Conservation (phyloP, 2,113 vertebrate species). For the Urocolius indicus region DNA sequence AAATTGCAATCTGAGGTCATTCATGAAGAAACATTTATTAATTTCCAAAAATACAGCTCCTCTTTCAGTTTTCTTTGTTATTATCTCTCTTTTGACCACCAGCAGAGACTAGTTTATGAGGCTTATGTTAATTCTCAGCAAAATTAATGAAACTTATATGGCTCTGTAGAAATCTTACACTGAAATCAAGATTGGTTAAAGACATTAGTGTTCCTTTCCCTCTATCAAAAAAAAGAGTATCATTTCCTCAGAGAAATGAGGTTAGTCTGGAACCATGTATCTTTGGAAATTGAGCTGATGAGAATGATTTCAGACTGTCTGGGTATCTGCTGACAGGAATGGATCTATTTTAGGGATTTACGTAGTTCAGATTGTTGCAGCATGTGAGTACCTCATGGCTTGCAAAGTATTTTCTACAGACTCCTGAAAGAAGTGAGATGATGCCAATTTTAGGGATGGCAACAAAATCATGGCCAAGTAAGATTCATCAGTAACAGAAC, state of each 20-base stretch:
- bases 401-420: background rate
- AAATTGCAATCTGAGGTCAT: background rate
- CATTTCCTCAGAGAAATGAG: constrained; percentile 25
- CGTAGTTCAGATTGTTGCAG: constrained; percentile 23
- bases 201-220: background rate
- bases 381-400: background rate
- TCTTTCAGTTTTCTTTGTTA: background rate
- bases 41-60: background rate
- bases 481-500: background rate
- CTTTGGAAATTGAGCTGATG: constrained; percentile 60
- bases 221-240: background rate
- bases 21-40: background rate
- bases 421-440: background rate
- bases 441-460: background rate
- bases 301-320: constrained; percentile 51
- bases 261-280: constrained; percentile 52
- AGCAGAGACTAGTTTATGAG: constrained; percentile 1
- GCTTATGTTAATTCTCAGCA: background rate
- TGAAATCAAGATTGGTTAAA: constrained; percentile 28
- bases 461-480: background rate
- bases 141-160: constrained; percentile 19
- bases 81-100: background rate
- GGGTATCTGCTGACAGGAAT: constrained; percentile 60
- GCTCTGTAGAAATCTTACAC: background rate
- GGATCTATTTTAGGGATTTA: constrained; percentile 57